Evolutionary conservation across 1,140 invertebrate species (phyloP).

Genomic region (Ceratina australensis): DNA sequence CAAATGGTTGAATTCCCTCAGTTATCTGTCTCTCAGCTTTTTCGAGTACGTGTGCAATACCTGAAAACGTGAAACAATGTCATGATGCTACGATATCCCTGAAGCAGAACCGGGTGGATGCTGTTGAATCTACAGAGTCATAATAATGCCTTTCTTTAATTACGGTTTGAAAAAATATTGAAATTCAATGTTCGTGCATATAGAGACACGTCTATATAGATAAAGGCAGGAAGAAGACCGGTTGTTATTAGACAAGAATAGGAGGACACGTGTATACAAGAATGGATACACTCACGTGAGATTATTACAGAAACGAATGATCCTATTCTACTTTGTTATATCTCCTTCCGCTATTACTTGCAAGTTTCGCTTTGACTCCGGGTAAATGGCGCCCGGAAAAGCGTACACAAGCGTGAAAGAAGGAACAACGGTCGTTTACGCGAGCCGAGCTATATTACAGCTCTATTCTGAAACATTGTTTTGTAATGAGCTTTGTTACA

Average conservation of each 20-base stretch:
- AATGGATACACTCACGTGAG: neutral
- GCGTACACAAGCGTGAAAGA: constrained; percentile 8
- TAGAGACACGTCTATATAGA: too few relatives aligned
- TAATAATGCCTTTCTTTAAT: too few relatives aligned
- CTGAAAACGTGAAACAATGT: too few relatives aligned
- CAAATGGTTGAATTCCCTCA: too few relatives aligned
- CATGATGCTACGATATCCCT: too few relatives aligned
- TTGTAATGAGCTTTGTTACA: neutral
- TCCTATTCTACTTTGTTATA: neutral
- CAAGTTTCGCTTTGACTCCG: neutral
- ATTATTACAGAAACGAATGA: neutral
- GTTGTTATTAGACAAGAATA: neutral
- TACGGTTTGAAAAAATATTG: too few relatives aligned
- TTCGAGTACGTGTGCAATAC: too few relatives aligned
- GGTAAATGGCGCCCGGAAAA: neutral
- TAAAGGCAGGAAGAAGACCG: neutral
- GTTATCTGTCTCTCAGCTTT: too few relatives aligned
- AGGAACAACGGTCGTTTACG: neutral
- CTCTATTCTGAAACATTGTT: neutral
- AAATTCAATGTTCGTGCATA: too few relatives aligned
- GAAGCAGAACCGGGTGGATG: too few relatives aligned
- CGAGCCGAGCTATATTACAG: too few relatives aligned
- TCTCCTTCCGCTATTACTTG: neutral
- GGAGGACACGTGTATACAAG: neutral
- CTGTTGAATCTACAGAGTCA: too few relatives aligned